phyloP scores from a whole-genome alignment of 1,140 invertebrate genomes.

The Hyposmocoma kahamanoa region DNA sequence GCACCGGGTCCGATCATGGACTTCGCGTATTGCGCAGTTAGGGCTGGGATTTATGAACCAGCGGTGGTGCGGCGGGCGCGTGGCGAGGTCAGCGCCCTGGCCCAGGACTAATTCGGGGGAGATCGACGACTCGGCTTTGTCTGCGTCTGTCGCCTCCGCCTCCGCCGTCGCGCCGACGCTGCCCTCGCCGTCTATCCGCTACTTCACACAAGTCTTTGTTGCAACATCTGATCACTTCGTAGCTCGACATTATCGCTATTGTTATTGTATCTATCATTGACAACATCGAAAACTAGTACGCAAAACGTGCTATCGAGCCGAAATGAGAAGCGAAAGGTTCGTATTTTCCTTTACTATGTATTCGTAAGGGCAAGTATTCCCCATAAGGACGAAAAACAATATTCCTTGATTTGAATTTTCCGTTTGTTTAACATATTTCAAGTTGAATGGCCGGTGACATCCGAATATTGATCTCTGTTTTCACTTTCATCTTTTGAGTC shows the following conservation, averaged over 20 bases:
- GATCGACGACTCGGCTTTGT: slow-evolving; percentile 70
- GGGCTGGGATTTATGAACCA: slow-evolving; percentile 21
- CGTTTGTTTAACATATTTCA: slow-evolving; percentile 12
- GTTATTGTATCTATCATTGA: slow-evolving; percentile 8
- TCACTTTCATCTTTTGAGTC: slow-evolving; percentile 21
- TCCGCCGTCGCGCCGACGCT: slow-evolving; percentile 24
- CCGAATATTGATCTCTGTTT: slow-evolving; percentile 31
- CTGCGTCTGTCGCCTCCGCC: slow-evolving; percentile 33
- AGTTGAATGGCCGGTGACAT: slow-evolving; percentile 24
- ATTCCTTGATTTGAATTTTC: slow-evolving; percentile 4
- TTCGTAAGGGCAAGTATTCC: neutral
- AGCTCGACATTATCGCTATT: slow-evolving; percentile 12
- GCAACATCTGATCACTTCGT: slow-evolving; percentile 2
- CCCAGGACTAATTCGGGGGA: slow-evolving; percentile 70
- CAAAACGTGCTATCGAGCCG: neutral
- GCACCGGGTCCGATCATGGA: slow-evolving; percentile 6
- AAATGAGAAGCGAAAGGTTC: neutral
- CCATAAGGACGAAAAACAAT: too few species aligned
- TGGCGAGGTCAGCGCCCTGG: slow-evolving; percentile 57
- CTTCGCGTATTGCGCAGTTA: slow-evolving; percentile 7
- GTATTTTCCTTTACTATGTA: neutral
- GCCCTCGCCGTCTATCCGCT: too few species aligned
- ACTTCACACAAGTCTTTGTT: slow-evolving; percentile 10
- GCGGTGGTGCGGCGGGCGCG: slow-evolving; percentile 24
- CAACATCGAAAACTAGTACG: slow-evolving; percentile 8